Evolutionary conservation across 2,113 vertebrate species (phyloP).

Genomic region (Vanacampus margaritifer): DNA sequence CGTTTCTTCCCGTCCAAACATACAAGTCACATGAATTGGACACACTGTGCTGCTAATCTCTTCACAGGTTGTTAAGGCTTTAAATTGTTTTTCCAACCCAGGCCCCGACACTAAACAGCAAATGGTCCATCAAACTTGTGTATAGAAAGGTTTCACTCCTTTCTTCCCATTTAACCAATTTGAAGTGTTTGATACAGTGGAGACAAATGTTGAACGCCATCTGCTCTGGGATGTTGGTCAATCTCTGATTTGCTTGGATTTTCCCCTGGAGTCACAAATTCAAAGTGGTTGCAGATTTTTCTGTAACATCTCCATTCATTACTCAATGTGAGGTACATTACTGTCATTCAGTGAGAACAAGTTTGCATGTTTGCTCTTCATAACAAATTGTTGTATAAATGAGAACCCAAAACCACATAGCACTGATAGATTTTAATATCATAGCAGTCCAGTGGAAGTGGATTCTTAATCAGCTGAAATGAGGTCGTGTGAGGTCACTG

Average conservation of each 20-base stretch:
- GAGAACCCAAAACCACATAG: no score
- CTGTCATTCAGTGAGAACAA: no score
- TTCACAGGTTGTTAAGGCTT: constrained; percentile 33
- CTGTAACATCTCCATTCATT: no score
- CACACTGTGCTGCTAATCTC: constrained; percentile 42
- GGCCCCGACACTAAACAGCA: constrained; percentile 14
- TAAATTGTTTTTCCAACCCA: constrained; percentile 37
- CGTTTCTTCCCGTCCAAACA: constrained; percentile 29
- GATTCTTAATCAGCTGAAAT: no score
- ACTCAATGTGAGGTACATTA: no score
- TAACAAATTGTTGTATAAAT: no score
- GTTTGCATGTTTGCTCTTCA: no score
- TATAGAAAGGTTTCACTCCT: constrained; percentile 1
- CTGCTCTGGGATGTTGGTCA: neutral
- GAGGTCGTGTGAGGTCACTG: no score
- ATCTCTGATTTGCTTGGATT: neutral
- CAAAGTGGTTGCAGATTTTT: no score
- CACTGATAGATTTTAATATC: no score
- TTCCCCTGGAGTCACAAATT: no score
- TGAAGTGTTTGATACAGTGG: neutral
- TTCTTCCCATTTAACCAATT: constrained; percentile 2
- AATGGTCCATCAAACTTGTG: constrained; percentile 10
- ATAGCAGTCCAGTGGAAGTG: no score
- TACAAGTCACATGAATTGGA: constrained; percentile 53
- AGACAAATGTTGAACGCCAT: neutral